phyloP scores from a whole-genome alignment of 2,797 vertebrate species.

The Miichthys miiuy region DNA sequence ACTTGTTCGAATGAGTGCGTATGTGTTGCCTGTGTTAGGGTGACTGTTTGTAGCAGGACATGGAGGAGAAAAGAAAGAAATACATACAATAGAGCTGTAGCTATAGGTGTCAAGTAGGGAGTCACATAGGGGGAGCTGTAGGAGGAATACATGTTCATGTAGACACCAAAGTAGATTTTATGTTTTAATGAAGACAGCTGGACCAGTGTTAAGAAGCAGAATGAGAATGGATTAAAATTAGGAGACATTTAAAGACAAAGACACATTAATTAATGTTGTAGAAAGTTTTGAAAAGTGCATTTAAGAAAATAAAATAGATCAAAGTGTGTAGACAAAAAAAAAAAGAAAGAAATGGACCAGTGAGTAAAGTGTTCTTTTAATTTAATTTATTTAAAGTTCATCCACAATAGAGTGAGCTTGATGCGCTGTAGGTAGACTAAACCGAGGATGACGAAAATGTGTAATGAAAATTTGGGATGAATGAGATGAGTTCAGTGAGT shows the following conservation, averaged over 20 bases:
- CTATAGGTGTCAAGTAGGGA: constrained; percentile 6
- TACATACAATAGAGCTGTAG: not conserved
- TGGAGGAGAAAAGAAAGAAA: constrained; percentile 15
- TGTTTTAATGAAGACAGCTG: constrained; percentile 22
- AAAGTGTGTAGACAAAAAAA: not conserved
- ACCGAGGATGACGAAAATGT: not conserved
- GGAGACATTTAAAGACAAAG: not conserved
- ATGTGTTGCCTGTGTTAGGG: constrained; percentile 14
- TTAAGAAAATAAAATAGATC: not conserved
- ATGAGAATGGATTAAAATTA: not conserved
- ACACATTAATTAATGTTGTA: not conserved
- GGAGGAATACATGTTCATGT: constrained; percentile 7
- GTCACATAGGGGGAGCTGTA: not conserved
- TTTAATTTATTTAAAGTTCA: constrained; percentile 33
- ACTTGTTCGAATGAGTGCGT: constrained; percentile 11
- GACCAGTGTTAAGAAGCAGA: not conserved
- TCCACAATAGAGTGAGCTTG: constrained; percentile 20
- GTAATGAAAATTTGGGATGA: constrained; percentile 15
- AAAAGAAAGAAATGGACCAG: constrained; percentile 2
- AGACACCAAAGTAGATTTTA: constrained; percentile 13
- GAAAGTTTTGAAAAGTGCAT: constrained; percentile 4
- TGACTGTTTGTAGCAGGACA: constrained; percentile 29
- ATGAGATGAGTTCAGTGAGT: constrained; percentile 29
- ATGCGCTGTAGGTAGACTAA: not conserved
- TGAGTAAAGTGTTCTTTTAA: constrained; percentile 28